A percentile compares a stretch with the other conserved stretches of the same genome.
Conservation (phyloP, 2,797 vertebrate species). For the Xenentodon cancila region DNA sequence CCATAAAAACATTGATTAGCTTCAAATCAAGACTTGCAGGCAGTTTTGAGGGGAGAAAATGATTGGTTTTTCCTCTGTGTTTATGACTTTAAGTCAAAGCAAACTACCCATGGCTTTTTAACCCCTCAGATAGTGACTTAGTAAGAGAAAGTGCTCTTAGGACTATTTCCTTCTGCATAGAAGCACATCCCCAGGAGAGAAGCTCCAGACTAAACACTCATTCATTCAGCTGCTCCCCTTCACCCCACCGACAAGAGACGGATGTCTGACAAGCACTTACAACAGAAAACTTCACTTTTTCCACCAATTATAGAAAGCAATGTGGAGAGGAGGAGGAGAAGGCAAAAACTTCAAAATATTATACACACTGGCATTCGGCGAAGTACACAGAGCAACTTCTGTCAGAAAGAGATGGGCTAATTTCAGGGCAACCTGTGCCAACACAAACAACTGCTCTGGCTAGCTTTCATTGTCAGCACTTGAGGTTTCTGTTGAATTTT, state of each 20-base stretch:
- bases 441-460: conserved; percentile 91
- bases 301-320: conserved; percentile 86
- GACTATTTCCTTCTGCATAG: conserved; percentile 88
- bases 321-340: conserved; percentile 66
- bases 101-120: conserved; percentile 42
- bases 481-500: conserved; percentile 81
- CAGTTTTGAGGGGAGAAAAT: conserved; percentile 29
- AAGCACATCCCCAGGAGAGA: conserved; percentile 87
- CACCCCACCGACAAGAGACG: conserved; percentile 86
- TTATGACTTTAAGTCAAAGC: conserved; percentile 29
- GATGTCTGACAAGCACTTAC: conserved; percentile 90
- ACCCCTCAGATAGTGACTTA: conserved; percentile 41
- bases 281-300: conserved; percentile 89
- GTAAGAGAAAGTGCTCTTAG: conserved; percentile 62
- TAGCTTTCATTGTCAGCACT: conserved; percentile 85
- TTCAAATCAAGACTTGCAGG: conserved; percentile 26
- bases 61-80: conserved; percentile 4
- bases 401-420: conserved; percentile 88
- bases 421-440: conserved; percentile 86
- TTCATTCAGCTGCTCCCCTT: conserved; percentile 88
- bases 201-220: conserved; percentile 93
- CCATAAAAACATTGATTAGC: conserved; percentile 28
- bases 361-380: conserved; percentile 84
- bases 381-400: conserved; percentile 79
- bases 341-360: conserved; percentile 81